Percentiles rank a stretch among this genome's conserved stretches.
Evolutionary conservation across 2,888 invertebrate genomes (phyloP).

Genomic region (Tetropium fuscum): DNA sequence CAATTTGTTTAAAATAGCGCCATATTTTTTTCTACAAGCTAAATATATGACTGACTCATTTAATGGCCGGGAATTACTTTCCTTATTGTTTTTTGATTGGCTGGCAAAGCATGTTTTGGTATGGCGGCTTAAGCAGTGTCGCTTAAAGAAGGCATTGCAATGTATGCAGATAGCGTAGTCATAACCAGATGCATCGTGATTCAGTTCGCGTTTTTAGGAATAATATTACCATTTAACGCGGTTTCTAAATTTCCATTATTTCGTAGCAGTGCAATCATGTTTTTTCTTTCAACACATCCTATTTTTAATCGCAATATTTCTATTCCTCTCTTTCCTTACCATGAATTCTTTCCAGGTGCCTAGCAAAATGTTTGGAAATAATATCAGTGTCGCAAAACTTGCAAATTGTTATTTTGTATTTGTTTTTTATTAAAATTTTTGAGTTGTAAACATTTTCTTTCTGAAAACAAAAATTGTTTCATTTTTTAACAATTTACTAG

Average conservation of each 20-base stretch:
- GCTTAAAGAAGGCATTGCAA: slow-evolving; percentile 38
- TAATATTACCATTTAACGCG: slow-evolving; percentile 21
- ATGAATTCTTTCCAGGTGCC: slow-evolving; percentile 40
- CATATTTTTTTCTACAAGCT: slow-evolving; percentile 27
- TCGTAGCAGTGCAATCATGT: slow-evolving; percentile 27
- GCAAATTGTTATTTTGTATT: slow-evolving; percentile 10
- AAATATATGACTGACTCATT: slow-evolving; percentile 3
- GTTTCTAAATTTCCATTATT: slow-evolving; percentile 38
- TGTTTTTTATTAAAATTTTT: slow-evolving; percentile 35
- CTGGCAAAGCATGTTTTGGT: slow-evolving; percentile 33
- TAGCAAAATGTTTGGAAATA: slow-evolving; percentile 30
- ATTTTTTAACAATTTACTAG: too few relatives aligned
- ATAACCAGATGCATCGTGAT: neutral
- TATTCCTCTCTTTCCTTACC: slow-evolving; percentile 29
- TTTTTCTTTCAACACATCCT: slow-evolving; percentile 28
- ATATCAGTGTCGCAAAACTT: slow-evolving; percentile 8
- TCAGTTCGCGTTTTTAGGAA: neutral
- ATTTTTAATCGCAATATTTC: slow-evolving; percentile 32
- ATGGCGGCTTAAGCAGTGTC: slow-evolving; percentile 26
- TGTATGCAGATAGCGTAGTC: slow-evolving; percentile 30
- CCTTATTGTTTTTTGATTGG: neutral
- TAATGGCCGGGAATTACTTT: neutral
- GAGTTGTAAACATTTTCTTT: slow-evolving; percentile 26
- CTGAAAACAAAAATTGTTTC: too few relatives aligned
- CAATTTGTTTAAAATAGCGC: slow-evolving; percentile 39